Evolutionary conservation across 1,140 invertebrate species (phyloP).

Genomic region (Zaprionus capensis): DNA sequence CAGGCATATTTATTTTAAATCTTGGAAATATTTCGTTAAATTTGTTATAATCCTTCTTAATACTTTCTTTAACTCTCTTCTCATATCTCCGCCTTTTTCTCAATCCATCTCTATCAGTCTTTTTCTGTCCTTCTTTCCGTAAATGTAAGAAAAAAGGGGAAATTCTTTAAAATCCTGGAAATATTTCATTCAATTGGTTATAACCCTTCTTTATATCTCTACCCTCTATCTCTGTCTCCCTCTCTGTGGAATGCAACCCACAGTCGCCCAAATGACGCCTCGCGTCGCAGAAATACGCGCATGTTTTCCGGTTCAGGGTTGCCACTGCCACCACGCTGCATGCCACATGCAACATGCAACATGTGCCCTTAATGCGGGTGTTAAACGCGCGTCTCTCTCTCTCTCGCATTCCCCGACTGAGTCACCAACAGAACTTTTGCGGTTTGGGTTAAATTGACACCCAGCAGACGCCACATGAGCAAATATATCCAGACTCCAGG

Average conservation of each 20-base stretch:
- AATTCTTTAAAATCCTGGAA: no score
- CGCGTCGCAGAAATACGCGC: slow-evolving; percentile 29
- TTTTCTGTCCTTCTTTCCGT: no score
- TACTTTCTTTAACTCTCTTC: no score
- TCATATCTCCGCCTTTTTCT: no score
- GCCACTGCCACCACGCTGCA: neutral
- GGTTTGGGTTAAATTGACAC: slow-evolving; percentile 69
- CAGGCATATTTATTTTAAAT: no score
- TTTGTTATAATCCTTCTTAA: no score
- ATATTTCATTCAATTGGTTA: no score
- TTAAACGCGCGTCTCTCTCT: neutral
- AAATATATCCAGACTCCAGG: slow-evolving; percentile 15
- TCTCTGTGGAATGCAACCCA: neutral
- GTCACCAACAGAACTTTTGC: slow-evolving; percentile 28
- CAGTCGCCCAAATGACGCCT: slow-evolving; percentile 18
- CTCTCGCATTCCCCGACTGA: slow-evolving; percentile 25
- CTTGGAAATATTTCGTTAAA: no score
- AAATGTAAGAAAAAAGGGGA: no score
- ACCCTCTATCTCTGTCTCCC: neutral
- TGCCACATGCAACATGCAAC: slow-evolving; percentile 12
- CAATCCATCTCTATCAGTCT: no score
- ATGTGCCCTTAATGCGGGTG: slow-evolving; percentile 52
- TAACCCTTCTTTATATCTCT: no score
- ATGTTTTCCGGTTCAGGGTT: slow-evolving; percentile 36
- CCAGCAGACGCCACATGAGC: slow-evolving; percentile 69